phyloP scores from a whole-genome alignment of 2,888 invertebrate species.

The Leptinotarsa rubiginosa region DNA sequence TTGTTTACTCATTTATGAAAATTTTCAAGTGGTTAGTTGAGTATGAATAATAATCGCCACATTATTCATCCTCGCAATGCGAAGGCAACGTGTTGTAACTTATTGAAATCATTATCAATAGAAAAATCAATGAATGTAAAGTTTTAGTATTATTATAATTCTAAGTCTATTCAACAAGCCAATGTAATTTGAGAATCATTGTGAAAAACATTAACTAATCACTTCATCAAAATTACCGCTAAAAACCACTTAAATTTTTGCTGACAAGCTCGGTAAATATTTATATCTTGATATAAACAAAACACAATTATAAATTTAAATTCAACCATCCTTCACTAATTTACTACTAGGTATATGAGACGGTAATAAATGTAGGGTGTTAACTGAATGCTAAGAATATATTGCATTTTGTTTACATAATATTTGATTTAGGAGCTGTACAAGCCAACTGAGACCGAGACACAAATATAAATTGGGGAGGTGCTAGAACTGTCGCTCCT shows the following conservation, averaged over 20 bases:
- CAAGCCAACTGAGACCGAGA: constrained; percentile 39
- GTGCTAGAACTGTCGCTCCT: constrained; percentile 38
- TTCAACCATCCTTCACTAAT: constrained; percentile 33
- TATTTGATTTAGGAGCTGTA: constrained; percentile 45
- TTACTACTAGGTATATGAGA: constrained; percentile 27
- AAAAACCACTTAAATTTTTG: constrained; percentile 29
- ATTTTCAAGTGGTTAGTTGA: too few relatives aligned
- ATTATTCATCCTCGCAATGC: too few relatives aligned
- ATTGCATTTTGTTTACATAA: constrained; percentile 48
- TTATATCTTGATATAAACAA: constrained; percentile 29
- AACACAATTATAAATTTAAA: constrained; percentile 33
- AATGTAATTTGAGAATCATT: neutral
- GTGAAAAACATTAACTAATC: neutral
- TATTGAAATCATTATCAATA: too few relatives aligned
- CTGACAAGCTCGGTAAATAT: constrained; percentile 33
- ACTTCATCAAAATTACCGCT: neutral
- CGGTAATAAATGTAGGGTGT: constrained; percentile 37
- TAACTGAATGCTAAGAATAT: constrained; percentile 38
- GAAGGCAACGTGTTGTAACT: too few relatives aligned
- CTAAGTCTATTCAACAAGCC: too few relatives aligned
- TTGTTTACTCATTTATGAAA: too few relatives aligned
- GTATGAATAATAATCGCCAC: too few relatives aligned
- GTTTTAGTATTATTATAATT: too few relatives aligned
- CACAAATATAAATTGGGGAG: constrained; percentile 36
- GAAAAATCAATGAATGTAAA: too few relatives aligned